Percentiles rank a stretch among this genome's conserved stretches.
Evolutionary conservation across 2,797 vertebrate species (phyloP).

Genomic region (Leptodactylus fallax): DNA sequence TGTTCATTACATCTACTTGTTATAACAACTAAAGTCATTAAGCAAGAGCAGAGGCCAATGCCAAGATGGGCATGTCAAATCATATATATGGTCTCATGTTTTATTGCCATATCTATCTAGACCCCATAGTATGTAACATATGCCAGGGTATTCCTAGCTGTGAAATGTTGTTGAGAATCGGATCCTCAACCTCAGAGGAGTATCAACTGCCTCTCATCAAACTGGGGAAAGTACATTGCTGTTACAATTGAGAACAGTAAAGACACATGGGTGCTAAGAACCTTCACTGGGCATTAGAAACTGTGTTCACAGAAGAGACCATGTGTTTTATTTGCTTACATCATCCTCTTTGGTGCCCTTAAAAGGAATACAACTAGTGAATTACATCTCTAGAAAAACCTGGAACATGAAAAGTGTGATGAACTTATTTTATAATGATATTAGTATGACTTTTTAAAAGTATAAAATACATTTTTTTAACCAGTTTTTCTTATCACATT

Average conservation of each 20-base stretch:
- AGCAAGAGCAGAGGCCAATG: constrained; percentile 40
- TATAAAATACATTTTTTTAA: no score
- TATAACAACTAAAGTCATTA: constrained; percentile 49
- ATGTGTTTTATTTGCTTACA: constrained; percentile 14
- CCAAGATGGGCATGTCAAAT: constrained; percentile 41
- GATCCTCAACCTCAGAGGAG: not conserved
- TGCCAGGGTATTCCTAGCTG: not conserved
- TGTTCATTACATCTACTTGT: constrained; percentile 58
- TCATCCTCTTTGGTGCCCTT: constrained; percentile 4
- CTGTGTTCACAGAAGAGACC: constrained; percentile 3
- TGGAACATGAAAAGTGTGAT: constrained; percentile 6
- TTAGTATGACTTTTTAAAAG: not conserved
- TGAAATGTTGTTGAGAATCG: not conserved
- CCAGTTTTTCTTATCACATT: no score
- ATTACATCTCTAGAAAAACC: not conserved
- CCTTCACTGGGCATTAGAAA: constrained; percentile 12
- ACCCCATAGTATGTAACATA: not conserved
- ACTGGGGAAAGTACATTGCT: not conserved
- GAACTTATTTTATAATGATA: not conserved
- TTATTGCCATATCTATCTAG: not conserved
- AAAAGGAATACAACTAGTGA: not conserved
- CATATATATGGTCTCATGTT: not conserved
- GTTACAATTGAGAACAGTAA: constrained; percentile 20
- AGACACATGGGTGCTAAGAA: not conserved
- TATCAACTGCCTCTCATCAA: not conserved